Conservation (phyloP, 2,888 invertebrate genomes). For the Pterostichus niger region DNA sequence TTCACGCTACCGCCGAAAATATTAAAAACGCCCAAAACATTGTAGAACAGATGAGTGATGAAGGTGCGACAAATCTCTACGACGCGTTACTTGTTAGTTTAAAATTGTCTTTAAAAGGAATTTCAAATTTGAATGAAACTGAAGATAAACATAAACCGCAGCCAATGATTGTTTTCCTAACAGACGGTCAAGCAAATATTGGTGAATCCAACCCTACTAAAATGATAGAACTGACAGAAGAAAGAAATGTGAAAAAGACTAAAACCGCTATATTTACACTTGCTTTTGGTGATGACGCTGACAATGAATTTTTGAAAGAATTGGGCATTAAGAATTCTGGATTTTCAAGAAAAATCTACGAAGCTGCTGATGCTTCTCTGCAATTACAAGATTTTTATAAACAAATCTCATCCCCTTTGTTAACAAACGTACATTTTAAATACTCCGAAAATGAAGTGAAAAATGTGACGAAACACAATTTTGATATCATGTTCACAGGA, state of each 20-base stretch:
- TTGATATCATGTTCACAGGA: constrained; percentile 80
- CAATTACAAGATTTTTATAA: constrained; percentile 76
- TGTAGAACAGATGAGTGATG: constrained; percentile 77
- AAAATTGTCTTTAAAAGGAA: constrained; percentile 74
- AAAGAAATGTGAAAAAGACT: constrained; percentile 22
- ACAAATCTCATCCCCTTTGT: constrained; percentile 77
- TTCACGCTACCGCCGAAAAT: constrained; percentile 77
- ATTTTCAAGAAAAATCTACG: constrained; percentile 76
- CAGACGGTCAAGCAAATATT: constrained; percentile 72
- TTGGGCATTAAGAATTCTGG: constrained; percentile 76
- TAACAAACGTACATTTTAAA: constrained; percentile 75
- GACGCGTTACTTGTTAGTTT: constrained; percentile 78
- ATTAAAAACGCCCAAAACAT: constrained; percentile 79
- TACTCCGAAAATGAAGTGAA: constrained; percentile 70
- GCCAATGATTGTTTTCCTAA: constrained; percentile 69
- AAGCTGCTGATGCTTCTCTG: constrained; percentile 75
- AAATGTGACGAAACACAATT: constrained; percentile 76
- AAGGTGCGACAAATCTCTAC: constrained; percentile 81
- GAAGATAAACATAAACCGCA: constrained; percentile 78
- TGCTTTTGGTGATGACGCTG: constrained; percentile 77
- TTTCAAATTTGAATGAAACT: neutral
- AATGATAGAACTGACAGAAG: constrained; percentile 44
- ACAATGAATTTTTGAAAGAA: constrained; percentile 76
- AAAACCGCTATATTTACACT: constrained; percentile 75
- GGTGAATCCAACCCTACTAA: constrained; percentile 69